Conservation (phyloP, 2,113 vertebrate species). For the Ophthalmolycus amberensis region DNA sequence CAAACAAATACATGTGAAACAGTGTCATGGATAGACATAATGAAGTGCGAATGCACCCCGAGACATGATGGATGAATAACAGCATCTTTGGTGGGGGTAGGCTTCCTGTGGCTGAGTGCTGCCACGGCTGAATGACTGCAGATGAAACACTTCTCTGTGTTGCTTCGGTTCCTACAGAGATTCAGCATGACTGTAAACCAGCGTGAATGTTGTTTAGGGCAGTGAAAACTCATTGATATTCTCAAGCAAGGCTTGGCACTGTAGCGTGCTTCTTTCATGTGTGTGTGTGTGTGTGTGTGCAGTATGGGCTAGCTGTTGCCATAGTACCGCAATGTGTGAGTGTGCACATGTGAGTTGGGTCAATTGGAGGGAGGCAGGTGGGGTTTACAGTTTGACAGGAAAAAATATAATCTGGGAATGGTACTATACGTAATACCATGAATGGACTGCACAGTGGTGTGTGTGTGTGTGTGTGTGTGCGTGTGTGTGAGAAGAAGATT, state of each 20-base stretch:
- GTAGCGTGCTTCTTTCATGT: conserved; percentile 55
- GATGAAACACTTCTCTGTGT: conserved; percentile 55
- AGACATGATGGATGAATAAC: conserved; percentile 51
- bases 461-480: not conserved
- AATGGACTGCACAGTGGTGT: not conserved
- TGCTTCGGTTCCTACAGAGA: conserved; percentile 42
- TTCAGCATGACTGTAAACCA: conserved; percentile 42
- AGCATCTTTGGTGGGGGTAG: conserved; percentile 36
- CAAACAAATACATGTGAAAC: not conserved
- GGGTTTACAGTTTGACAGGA: conserved; percentile 46
- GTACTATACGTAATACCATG: conserved; percentile 4
- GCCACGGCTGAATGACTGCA: conserved; percentile 50
- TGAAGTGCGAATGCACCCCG: conserved; percentile 40
- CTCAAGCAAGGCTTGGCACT: conserved; percentile 41
- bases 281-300: conserved; percentile 12
- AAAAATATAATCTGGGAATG: conserved; percentile 51
- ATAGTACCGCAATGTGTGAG: conserved; percentile 51
- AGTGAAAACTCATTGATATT: conserved; percentile 66
- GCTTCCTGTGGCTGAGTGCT: conserved; percentile 62
- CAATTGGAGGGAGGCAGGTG: not conserved
- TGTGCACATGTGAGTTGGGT: conserved; percentile 28
- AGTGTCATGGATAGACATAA: conserved; percentile 16
- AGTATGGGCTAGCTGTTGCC: conserved; percentile 60
- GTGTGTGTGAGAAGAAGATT: not conserved
- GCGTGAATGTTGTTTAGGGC: conserved; percentile 32